Evolutionary conservation across 2,797 vertebrate genomes (phyloP).

Genomic region (Cryptoprocta ferox): DNA sequence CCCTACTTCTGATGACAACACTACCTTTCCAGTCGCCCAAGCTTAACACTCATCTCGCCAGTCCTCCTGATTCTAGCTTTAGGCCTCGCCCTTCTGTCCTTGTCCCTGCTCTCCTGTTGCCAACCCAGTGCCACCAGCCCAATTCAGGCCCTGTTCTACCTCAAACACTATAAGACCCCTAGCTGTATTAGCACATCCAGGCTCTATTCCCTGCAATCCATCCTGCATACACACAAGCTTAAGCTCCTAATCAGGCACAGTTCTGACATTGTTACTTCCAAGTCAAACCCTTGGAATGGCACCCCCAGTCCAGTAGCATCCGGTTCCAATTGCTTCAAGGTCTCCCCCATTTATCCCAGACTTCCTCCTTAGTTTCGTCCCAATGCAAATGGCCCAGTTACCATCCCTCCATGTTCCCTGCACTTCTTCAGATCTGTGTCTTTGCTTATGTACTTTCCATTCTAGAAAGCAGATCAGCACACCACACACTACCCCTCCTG

Average conservation of each 20-base stretch:
- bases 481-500: not conserved
- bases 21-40: not conserved
- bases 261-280: not conserved
- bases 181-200: not conserved
- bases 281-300: not conserved
- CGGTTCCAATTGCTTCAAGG: not conserved
- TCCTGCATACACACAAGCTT: not conserved
- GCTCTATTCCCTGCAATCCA: not conserved
- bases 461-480: not conserved
- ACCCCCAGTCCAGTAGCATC: not conserved
- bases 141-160: not conserved
- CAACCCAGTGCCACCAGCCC: not conserved
- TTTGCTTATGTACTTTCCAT: not conserved
- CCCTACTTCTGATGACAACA: not conserved
- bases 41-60: not conserved
- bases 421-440: not conserved
- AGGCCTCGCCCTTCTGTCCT: not conserved
- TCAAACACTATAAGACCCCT: not conserved
- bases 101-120: not conserved
- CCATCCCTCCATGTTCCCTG: not conserved
- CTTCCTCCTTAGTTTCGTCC: not conserved
- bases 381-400: not conserved
- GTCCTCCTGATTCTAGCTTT: not conserved
- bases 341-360: not conserved
- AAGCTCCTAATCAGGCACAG: not conserved